Conservation (phyloP, 1,140 invertebrate genomes). For the Aphelenchoides fujianensis region DNA sequence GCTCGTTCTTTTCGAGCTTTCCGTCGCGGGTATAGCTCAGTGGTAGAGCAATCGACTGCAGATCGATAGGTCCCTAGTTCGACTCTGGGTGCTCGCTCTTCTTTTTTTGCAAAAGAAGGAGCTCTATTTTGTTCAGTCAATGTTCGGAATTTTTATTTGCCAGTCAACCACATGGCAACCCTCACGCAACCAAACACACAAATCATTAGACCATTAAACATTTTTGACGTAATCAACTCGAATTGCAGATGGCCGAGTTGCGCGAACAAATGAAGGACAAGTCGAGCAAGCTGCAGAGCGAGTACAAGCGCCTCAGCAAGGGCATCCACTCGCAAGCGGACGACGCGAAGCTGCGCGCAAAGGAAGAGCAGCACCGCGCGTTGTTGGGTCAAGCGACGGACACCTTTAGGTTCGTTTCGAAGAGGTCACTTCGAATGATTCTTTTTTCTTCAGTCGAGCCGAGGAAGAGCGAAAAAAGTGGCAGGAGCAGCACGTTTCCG, state of each 20-base stretch:
- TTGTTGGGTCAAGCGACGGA: slow-evolving; percentile 23
- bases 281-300: slow-evolving; percentile 32
- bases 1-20: neutral
- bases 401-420: neutral
- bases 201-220: too few species aligned
- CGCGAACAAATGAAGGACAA: slow-evolving; percentile 48
- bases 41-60: too few species aligned
- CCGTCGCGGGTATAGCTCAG: neutral
- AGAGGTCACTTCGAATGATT: neutral
- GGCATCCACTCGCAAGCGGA: slow-evolving; percentile 36
- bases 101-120: too few species aligned
- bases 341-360: slow-evolving; percentile 41
- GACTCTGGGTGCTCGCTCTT: too few species aligned
- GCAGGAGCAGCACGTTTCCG: slow-evolving; percentile 2
- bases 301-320: slow-evolving; percentile 41
- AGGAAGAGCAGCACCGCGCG: slow-evolving; percentile 28
- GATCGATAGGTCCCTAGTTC: too few species aligned
- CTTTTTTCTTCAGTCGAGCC: slow-evolving; percentile 12
- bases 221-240: too few species aligned
- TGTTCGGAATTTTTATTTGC: slow-evolving; percentile 8
- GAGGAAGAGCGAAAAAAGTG: slow-evolving; percentile 17
- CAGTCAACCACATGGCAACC: too few species aligned
- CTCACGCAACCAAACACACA: too few species aligned
- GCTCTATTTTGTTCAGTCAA: too few species aligned
- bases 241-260: slow-evolving; percentile 48